phyloP scores from a whole-genome alignment of 2,888 invertebrate species.

The Heliothis peltigera region DNA sequence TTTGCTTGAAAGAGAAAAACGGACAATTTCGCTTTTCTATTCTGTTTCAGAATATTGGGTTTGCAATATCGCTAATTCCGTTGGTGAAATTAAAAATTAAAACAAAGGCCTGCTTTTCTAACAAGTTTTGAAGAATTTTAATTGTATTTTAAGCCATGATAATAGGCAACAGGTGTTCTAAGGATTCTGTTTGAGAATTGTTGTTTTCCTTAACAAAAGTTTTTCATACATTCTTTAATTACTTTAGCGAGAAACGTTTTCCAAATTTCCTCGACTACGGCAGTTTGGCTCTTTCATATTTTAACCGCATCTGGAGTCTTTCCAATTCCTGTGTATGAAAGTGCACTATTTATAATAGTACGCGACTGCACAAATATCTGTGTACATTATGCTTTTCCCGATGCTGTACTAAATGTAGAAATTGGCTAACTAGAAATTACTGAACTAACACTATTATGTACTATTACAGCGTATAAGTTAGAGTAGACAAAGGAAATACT shows the following conservation, averaged over 20 bases:
- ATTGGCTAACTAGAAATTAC: neutral
- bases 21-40: constrained; percentile 27
- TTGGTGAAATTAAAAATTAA: constrained; percentile 7
- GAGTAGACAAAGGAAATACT: too few species aligned
- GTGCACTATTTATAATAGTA: constrained; percentile 64
- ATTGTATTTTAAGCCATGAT: neutral
- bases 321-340: constrained; percentile 66
- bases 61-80: constrained; percentile 37
- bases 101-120: constrained; percentile 7
- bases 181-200: constrained; percentile 11
- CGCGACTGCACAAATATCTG: constrained; percentile 52
- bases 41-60: constrained; percentile 31
- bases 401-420: constrained; percentile 13
- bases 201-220: neutral
- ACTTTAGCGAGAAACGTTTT: neutral
- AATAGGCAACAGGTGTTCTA: constrained; percentile 6
- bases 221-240: neutral
- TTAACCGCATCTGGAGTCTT: constrained; percentile 60
- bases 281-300: constrained; percentile 53
- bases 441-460: neutral
- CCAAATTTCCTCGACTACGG: constrained; percentile 17
- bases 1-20: constrained; percentile 21
- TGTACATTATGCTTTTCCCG: constrained; percentile 10
- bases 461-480: too few species aligned
- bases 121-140: neutral